Evolutionary conservation across 2,888 invertebrate species (phyloP), one percentile per base, ranked within the genome.

Genomic region (Steromphala cineraria): DNA sequence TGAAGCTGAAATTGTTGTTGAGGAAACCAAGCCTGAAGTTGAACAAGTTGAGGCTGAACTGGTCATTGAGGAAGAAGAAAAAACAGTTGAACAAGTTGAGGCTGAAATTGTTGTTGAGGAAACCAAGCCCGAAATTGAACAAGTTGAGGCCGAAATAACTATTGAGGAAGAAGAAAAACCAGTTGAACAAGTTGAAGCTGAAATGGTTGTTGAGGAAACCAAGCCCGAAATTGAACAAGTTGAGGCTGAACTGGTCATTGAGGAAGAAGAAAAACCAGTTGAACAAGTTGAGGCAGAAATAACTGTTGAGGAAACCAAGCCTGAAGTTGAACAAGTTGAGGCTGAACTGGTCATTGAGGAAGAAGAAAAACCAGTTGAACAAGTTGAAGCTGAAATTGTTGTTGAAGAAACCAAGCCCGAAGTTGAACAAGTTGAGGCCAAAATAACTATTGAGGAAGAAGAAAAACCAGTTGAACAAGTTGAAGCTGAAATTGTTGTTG

Each of bases 171-270:
- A 82, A 31, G 76, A 82, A 36, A 81, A 81, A n/a, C 62, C 81
- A n/a, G 92, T 96, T 77, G 95, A 95, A 91, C 94, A 94, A 75
- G 95, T 95, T 86, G 95, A 95, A 89, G 90, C 52, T 78, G 82
- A 74, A 53, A 31, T 82, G 31, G 75, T 40, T n/a, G 75, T 78
- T 53, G 24, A 52, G 4, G 74, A 53, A 24, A 15, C 91, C 52
- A 81, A 87, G 2, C 91, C 91, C 89, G 87, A 92, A 82, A 90
- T 89, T 13, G 85, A 91, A 28, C 90, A 94, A 87, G 91, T 77
- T 71, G 77, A 77, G 36, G 76, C 83, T 56, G 85, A 86, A 82
- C 79, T 81, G 28, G 31, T 36, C 2, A 28, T 52, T 71, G 67
- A 80, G 19, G 82, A 79, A 31, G 79, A 82, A 36, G 79, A 80